Percentiles rank a stretch among this genome's conserved stretches.
Evolutionary conservation across 2,113 vertebrate species (phyloP).

Genomic region (Lepus americanus): DNA sequence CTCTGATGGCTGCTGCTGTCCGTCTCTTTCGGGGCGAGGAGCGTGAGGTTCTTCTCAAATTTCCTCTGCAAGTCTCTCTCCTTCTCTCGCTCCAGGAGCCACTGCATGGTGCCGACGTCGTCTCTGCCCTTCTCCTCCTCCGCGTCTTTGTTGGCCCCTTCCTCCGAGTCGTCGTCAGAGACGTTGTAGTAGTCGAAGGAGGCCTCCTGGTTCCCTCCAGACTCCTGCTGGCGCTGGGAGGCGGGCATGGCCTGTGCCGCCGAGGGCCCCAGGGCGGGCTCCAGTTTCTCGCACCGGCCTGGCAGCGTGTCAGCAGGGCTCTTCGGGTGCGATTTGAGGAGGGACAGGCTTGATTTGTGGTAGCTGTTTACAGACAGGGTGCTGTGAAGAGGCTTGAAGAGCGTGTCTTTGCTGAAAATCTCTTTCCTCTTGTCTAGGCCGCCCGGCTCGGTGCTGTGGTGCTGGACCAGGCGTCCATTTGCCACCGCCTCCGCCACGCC

Average conservation of each 20-base stretch:
- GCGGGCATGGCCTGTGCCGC: slow-evolving; percentile 88
- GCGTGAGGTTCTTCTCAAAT: slow-evolving; percentile 98
- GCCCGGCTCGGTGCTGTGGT: slow-evolving; percentile 91
- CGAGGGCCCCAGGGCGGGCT: slow-evolving; percentile 91
- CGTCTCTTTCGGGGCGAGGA: slow-evolving; percentile 94
- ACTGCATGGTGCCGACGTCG: slow-evolving; percentile 97
- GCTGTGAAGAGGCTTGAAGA: slow-evolving; percentile 97
- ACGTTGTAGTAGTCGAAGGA: slow-evolving; percentile 99
- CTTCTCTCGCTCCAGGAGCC: slow-evolving; percentile 97
- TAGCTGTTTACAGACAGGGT: slow-evolving; percentile 95
- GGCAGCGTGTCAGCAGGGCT: slow-evolving; percentile 92
- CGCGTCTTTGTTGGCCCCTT: slow-evolving; percentile 91
- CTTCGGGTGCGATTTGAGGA: slow-evolving; percentile 92
- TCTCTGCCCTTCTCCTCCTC: slow-evolving; percentile 92
- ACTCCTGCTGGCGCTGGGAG: slow-evolving; percentile 93
- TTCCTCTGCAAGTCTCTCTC: slow-evolving; percentile 97
- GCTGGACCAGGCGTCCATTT: slow-evolving; percentile 92
- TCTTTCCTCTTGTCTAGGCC: slow-evolving; percentile 96
- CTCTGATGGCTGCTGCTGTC: slow-evolving; percentile 96
- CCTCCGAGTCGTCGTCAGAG: slow-evolving; percentile 96
- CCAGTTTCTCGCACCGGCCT: slow-evolving; percentile 92
- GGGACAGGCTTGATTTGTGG: slow-evolving; percentile 93
- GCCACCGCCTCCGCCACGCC: slow-evolving; percentile 89
- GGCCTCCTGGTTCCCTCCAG: slow-evolving; percentile 91
- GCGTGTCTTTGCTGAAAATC: slow-evolving; percentile 97